A percentile compares a stretch with the other conserved stretches of the same genome.
Evolutionary conservation across 2,113 vertebrate species (phyloP).

Genomic region (Gadus chalcogrammus): DNA sequence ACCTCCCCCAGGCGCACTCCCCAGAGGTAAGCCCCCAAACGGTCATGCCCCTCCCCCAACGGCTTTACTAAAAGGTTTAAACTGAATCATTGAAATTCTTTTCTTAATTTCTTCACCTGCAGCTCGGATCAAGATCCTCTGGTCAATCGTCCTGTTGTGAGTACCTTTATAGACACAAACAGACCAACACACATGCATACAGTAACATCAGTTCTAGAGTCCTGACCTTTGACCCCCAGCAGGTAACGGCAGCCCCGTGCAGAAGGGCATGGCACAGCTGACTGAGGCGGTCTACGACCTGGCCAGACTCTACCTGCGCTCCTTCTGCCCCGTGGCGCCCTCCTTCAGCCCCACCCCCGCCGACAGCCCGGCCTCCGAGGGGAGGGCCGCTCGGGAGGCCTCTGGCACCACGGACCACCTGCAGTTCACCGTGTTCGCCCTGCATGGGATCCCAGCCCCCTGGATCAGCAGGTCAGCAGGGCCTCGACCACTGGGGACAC

Average conservation of each 20-base stretch:
- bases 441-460: slow-evolving; percentile 84
- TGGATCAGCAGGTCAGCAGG: slow-evolving; percentile 84
- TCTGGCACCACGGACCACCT: slow-evolving; percentile 86
- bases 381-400: slow-evolving; percentile 76
- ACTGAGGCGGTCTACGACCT: slow-evolving; percentile 85
- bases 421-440: slow-evolving; percentile 89
- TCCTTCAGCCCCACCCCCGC: slow-evolving; percentile 34
- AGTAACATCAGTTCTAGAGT: neutral
- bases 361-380: slow-evolving; percentile 32
- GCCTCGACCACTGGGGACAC: no score
- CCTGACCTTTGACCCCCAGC: slow-evolving; percentile 1
- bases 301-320: slow-evolving; percentile 80
- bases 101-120: slow-evolving; percentile 17
- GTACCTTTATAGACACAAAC: slow-evolving; percentile 4
- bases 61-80: no score
- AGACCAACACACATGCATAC: neutral
- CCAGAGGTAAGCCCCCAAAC: slow-evolving; percentile 73
- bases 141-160: slow-evolving; percentile 63
- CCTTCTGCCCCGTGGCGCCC: slow-evolving; percentile 67
- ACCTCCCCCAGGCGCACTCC: slow-evolving; percentile 81
- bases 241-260: slow-evolving; percentile 72
- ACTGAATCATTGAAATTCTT: no score
- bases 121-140: slow-evolving; percentile 75
- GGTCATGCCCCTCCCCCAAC: no score
- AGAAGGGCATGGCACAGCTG: slow-evolving; percentile 76